Conservation (phyloP, 2,797 vertebrate species). For the Mus spretus region DNA sequence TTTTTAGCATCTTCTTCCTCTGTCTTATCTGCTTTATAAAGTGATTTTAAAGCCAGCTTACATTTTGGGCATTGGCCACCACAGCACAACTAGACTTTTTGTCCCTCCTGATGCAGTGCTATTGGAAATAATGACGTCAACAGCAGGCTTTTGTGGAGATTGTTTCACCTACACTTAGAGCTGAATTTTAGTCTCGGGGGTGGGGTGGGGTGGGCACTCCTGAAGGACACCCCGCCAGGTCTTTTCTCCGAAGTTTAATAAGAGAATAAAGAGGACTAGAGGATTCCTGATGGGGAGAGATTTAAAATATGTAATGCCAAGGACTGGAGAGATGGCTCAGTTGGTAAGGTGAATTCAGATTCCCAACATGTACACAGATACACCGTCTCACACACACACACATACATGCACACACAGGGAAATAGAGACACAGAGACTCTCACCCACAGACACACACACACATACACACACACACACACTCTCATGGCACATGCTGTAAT, state of each 20-base stretch:
- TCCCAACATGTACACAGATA: not conserved
- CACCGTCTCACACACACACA: not conserved
- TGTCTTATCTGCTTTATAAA: not conserved
- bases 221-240: not conserved
- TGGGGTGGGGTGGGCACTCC: not conserved
- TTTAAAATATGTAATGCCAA: not conserved
- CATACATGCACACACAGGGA: not conserved
- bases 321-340: not conserved
- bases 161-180: not conserved
- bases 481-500: too few species aligned
- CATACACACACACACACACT: not conserved
- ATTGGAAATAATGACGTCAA: not conserved
- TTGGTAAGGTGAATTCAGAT: too few species aligned
- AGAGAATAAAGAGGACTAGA: not conserved
- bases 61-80: not conserved
- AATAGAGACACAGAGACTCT: not conserved
- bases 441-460: too few species aligned
- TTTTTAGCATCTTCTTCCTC: not conserved
- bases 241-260: not conserved
- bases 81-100: not conserved
- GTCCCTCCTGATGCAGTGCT: not conserved
- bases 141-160: not conserved
- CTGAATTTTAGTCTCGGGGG: not conserved
- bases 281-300: not conserved
- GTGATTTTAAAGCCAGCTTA: conserved; percentile 3